These are phyloP conservation scores for Xiphias gladius DNA, from an alignment of 2,113 vertebrate genomes.

Conservation along the genomic window DNA sequence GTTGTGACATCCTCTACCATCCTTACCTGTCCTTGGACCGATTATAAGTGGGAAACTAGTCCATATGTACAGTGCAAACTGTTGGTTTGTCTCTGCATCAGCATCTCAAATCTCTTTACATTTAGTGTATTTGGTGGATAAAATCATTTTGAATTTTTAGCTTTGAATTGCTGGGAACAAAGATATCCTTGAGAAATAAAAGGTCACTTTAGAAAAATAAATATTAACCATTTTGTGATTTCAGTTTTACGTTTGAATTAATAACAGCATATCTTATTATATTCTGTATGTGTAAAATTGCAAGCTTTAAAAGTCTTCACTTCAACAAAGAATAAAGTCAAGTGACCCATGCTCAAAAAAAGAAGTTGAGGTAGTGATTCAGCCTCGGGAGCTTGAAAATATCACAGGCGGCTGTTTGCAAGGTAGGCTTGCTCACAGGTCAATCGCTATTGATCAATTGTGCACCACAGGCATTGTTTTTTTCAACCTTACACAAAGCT, in stretches of 20 bases:
- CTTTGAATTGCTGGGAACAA: neutral
- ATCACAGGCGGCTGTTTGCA: conserved; percentile 57
- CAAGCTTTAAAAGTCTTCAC: neutral
- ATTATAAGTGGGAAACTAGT: neutral
- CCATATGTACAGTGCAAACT: neutral
- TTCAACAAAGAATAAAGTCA: neutral
- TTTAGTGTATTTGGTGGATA: neutral
- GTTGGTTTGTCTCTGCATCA: neutral
- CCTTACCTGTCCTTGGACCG: neutral
- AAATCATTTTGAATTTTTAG: neutral
- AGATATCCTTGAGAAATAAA: conserved; percentile 10
- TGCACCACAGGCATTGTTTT: conserved; percentile 31
- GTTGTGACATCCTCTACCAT: neutral
- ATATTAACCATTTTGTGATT: neutral
- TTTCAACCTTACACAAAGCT: conserved; percentile 58
- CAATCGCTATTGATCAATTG: conserved; percentile 62
- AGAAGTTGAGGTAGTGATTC: neutral
- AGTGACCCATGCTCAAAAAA: neutral
- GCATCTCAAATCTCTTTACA: neutral
- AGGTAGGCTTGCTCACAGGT: conserved; percentile 50
- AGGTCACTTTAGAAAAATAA: neutral
- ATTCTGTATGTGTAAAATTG: neutral
- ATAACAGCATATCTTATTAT: neutral
- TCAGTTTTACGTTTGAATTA: neutral
- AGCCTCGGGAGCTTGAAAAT: conserved; percentile 24